Percentiles rank a stretch among this genome's conserved stretches.
These are phyloP conservation scores for Hypercompe scribonia DNA, from an alignment of 2,888 invertebrate genomes.

Conservation along the genomic window DNA sequence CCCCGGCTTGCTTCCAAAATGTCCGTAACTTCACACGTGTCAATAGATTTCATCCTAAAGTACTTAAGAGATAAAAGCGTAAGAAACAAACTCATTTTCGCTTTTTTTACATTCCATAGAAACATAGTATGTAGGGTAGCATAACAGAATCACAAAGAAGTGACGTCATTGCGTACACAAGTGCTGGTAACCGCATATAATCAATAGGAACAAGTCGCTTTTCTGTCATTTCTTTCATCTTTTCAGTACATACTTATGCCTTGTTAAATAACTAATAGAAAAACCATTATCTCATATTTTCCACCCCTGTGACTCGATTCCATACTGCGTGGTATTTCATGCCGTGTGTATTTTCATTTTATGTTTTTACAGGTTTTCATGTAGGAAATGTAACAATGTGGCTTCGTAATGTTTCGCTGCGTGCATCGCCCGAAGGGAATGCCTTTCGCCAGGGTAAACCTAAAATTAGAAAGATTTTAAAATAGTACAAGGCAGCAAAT, in stretches of 20 bases:
- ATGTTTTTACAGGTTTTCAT: constrained; percentile 80
- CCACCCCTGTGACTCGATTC: background rate
- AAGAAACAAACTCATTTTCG: no score
- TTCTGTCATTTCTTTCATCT: background rate
- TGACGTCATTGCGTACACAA: background rate
- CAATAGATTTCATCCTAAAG: no score
- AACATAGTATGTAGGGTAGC: no score
- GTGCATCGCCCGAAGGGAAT: constrained; percentile 96
- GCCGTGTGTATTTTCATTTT: background rate
- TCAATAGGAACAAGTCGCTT: background rate
- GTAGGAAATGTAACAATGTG: constrained; percentile 95
- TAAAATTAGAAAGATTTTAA: constrained; percentile 72
- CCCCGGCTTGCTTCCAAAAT: no score
- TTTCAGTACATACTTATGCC: background rate
- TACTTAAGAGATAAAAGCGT: no score
- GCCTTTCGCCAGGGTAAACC: constrained; percentile 98
- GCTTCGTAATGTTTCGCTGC: constrained; percentile 99
- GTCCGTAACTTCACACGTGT: no score
- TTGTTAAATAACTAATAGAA: background rate
- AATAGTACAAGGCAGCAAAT: no score
- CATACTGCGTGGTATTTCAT: background rate
- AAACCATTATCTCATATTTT: background rate
- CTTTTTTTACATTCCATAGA: no score
- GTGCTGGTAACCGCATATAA: background rate
- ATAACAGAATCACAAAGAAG: background rate